Conservation (phyloP, 2,888 invertebrate genomes). For the Opisthograptis luteolata region DNA sequence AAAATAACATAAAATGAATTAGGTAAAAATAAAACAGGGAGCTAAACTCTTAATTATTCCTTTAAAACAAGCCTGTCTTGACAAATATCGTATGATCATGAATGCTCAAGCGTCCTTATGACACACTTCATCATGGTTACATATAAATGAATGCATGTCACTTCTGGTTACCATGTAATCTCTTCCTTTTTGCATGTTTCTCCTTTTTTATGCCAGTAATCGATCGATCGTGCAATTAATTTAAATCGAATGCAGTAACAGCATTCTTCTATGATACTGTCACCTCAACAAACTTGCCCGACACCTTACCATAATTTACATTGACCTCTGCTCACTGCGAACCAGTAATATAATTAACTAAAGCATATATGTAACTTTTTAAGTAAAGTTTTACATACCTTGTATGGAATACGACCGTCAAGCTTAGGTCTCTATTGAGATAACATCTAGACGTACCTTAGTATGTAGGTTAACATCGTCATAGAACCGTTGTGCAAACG, state of each 20-base stretch:
- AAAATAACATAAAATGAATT: too few relatives aligned
- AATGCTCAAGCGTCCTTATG: not conserved
- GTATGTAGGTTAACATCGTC: slow-evolving; percentile 16
- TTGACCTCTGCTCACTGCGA: slow-evolving; percentile 42
- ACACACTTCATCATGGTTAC: not conserved
- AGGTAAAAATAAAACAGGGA: too few relatives aligned
- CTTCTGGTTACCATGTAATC: not conserved
- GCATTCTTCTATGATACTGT: slow-evolving; percentile 47
- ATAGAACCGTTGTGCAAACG: slow-evolving; percentile 10
- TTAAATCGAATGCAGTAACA: slow-evolving; percentile 39
- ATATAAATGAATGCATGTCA: too few relatives aligned
- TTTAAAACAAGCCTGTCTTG: too few relatives aligned
- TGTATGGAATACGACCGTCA: slow-evolving; percentile 22
- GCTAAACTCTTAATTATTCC: too few relatives aligned
- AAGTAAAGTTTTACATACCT: slow-evolving; percentile 18
- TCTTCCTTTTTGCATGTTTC: not conserved
- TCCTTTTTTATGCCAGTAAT: not conserved
- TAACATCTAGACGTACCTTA: slow-evolving; percentile 21
- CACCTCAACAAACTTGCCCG: slow-evolving; percentile 46
- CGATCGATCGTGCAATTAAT: slow-evolving; percentile 38
- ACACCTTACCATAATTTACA: slow-evolving; percentile 44
- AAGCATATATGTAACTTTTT: slow-evolving; percentile 5
- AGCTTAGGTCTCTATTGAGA: slow-evolving; percentile 23
- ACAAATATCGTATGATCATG: too few relatives aligned
- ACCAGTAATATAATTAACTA: slow-evolving; percentile 23